Percentiles rank a stretch among this genome's conserved stretches.
Conservation (phyloP, 2,888 invertebrate species). For the Drosophila basisetae region DNA sequence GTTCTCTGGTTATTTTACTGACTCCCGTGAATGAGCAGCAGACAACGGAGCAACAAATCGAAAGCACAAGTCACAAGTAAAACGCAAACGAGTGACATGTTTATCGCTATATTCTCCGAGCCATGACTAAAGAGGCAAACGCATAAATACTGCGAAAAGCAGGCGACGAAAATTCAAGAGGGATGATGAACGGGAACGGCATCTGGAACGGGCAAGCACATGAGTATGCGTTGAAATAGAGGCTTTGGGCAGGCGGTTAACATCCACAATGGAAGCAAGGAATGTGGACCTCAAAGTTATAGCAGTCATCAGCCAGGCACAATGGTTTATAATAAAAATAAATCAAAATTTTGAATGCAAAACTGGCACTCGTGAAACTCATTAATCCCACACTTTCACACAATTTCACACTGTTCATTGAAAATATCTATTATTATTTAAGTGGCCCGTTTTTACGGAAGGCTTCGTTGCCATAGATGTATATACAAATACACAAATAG, state of each 20-base stretch:
- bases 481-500: background rate
- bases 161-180: slow-evolving; percentile 71
- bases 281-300: slow-evolving; percentile 3
- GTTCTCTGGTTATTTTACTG: background rate
- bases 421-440: background rate
- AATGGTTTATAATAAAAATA: slow-evolving; percentile 14
- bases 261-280: background rate
- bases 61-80: slow-evolving; percentile 47
- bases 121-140: slow-evolving; percentile 74
- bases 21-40: slow-evolving; percentile 25
- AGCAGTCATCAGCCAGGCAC: slow-evolving; percentile 8
- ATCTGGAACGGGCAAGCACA: slow-evolving; percentile 13
- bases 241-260: background rate
- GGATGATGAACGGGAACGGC: slow-evolving; percentile 49
- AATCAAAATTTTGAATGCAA: background rate
- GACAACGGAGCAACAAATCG: slow-evolving; percentile 5
- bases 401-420: background rate
- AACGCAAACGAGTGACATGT: slow-evolving; percentile 68
- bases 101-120: slow-evolving; percentile 77
- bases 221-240: background rate
- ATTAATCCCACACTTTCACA: background rate
- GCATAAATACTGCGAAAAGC: slow-evolving; percentile 71
- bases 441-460: background rate
- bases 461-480: background rate
- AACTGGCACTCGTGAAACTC: background rate